Conservation (phyloP, 2,888 invertebrate genomes). For the Idaea biselata region DNA sequence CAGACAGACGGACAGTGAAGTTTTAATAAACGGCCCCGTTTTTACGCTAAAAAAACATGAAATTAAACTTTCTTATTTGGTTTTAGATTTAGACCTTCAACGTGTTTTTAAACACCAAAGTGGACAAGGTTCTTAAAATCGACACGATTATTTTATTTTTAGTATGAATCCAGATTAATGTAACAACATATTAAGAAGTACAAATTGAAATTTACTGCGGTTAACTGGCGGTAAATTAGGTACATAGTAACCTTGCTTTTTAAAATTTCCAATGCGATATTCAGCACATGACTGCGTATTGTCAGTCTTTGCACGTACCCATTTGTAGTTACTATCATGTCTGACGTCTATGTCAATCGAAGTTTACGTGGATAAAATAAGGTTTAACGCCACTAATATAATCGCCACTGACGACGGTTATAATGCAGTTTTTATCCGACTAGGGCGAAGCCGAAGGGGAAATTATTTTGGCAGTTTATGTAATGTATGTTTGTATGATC, state of each 20-base stretch:
- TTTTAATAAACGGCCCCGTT: too few species aligned
- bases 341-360: not conserved
- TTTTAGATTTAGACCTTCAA: too few species aligned
- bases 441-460: too few species aligned
- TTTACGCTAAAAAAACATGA: too few species aligned
- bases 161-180: constrained; percentile 26
- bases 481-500: too few species aligned
- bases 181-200: constrained; percentile 18
- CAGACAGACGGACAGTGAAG: too few species aligned
- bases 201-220: constrained; percentile 8
- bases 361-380: not conserved
- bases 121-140: constrained; percentile 8
- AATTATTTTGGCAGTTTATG: too few species aligned
- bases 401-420: too few species aligned
- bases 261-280: not conserved
- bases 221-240: constrained; percentile 1
- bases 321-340: too few species aligned
- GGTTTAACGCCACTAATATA: not conserved
- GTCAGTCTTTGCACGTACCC: not conserved
- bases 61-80: too few species aligned
- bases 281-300: not conserved
- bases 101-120: not conserved
- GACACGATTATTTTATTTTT: constrained; percentile 24
- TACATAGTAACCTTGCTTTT: not conserved
- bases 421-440: too few species aligned